These are phyloP conservation scores for Montipora capitata DNA, from an alignment of 92 coral and sea anemone species.

Conservation along the genomic window DNA sequence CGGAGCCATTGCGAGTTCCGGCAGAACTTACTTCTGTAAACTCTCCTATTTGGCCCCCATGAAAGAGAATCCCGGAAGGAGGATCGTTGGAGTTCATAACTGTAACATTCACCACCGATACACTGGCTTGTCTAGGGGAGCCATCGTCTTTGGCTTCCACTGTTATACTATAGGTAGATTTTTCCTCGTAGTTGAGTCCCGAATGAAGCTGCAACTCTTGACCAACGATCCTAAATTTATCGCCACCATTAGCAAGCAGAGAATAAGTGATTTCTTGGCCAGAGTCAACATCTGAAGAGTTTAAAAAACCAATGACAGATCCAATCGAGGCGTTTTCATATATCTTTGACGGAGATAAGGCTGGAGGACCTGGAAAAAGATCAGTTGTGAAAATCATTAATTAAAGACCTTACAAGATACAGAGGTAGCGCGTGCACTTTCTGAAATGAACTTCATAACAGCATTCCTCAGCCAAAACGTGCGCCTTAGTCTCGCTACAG, in stretches of 20 bases:
- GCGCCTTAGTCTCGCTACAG: too few species aligned
- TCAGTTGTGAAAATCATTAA: not conserved
- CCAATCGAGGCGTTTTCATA: conserved; percentile 77
- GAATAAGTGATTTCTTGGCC: conserved; percentile 65
- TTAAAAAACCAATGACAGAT: conserved; percentile 57
- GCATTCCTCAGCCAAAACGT: too few species aligned
- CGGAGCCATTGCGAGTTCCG: conserved; percentile 69
- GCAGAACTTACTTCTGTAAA: conserved; percentile 15
- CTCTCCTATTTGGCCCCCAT: conserved; percentile 61
- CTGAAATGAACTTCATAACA: too few species aligned
- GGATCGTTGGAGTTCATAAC: conserved; percentile 75
- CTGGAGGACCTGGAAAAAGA: conserved; percentile 47
- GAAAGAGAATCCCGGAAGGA: conserved; percentile 61
- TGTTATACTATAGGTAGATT: conserved; percentile 37
- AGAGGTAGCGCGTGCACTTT: too few species aligned
- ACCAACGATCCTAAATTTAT: conserved; percentile 57
- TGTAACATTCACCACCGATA: conserved; percentile 59
- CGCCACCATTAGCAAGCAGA: conserved; percentile 77
- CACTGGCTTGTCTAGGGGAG: conserved; percentile 59
- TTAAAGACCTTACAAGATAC: too few species aligned
- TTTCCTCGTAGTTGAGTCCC: conserved; percentile 61
- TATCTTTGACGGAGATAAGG: conserved; percentile 45
- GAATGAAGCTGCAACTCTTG: conserved; percentile 47
- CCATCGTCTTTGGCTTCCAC: conserved; percentile 79
- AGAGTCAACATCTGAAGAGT: conserved; percentile 70